Evolutionary conservation across 2,113 vertebrate species (phyloP).

Genomic region (Indicator indicator): DNA sequence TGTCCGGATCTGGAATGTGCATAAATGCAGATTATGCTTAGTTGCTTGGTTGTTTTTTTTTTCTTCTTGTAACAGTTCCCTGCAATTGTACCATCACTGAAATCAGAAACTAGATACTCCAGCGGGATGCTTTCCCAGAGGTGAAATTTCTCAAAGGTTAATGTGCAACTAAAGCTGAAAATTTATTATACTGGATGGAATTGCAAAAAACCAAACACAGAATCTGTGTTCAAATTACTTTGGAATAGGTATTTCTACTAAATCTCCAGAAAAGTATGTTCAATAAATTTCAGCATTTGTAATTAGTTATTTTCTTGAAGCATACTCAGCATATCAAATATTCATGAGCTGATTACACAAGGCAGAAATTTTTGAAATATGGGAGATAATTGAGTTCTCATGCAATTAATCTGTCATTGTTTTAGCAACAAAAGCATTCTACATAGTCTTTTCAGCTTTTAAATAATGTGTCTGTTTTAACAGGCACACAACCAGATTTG

Average conservation of each 20-base stretch:
- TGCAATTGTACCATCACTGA: neutral
- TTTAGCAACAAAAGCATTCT: constrained; percentile 30
- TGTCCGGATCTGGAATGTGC: neutral
- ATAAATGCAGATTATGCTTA: neutral
- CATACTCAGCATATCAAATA: constrained; percentile 76
- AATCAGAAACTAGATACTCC: constrained; percentile 37
- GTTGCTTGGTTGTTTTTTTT: neutral
- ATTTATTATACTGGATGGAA: constrained; percentile 52
- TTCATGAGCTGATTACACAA: constrained; percentile 77
- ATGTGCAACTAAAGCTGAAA: constrained; percentile 64
- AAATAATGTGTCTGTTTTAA: neutral
- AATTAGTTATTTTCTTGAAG: constrained; percentile 81
- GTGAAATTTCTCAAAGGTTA: constrained; percentile 69
- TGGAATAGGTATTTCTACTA: constrained; percentile 74
- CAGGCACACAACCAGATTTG: neutral
- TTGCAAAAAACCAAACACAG: constrained; percentile 70
- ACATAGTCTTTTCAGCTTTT: neutral
- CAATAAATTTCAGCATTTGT: constrained; percentile 75
- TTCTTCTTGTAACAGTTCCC: neutral
- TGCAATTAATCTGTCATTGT: constrained; percentile 56
- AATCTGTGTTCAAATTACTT: constrained; percentile 64
- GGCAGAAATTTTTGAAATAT: constrained; percentile 68
- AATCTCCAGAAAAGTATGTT: constrained; percentile 70
- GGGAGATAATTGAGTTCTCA: constrained; percentile 56
- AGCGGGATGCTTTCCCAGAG: constrained; percentile 66